phyloP scores from a whole-genome alignment of 2,888 invertebrate genomes.

The Xestia xanthographa region DNA sequence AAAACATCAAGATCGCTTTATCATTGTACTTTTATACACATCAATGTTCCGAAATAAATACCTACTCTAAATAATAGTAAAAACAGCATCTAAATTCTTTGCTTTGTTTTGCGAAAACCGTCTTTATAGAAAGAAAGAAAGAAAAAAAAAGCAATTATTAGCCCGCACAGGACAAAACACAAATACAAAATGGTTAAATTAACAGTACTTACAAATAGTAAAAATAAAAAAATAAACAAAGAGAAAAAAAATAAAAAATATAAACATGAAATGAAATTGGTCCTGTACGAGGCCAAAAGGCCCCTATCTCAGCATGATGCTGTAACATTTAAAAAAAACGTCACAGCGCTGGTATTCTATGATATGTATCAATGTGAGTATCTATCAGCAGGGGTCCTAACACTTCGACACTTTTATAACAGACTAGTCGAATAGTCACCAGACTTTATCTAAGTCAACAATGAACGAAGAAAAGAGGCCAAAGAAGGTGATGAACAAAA shows the following conservation, averaged over 20 bases:
- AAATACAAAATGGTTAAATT: too few relatives aligned
- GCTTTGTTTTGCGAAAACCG: neutral
- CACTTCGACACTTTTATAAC: neutral
- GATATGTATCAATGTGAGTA: neutral
- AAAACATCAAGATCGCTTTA: neutral
- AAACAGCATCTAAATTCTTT: neutral
- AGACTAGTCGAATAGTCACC: neutral
- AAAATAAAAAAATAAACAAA: too few relatives aligned
- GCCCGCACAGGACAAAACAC: too few relatives aligned
- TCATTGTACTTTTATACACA: neutral
- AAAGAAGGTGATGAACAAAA: slow-evolving; percentile 17
- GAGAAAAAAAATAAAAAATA: too few relatives aligned
- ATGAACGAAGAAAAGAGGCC: slow-evolving; percentile 4
- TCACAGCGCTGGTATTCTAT: too few relatives aligned
- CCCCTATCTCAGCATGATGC: too few relatives aligned
- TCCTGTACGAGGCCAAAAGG: too few relatives aligned
- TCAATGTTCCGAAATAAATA: neutral
- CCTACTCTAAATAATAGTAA: neutral
- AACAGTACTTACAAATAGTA: too few relatives aligned
- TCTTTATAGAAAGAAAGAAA: too few relatives aligned
- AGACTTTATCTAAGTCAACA: neutral
- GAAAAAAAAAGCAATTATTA: too few relatives aligned
- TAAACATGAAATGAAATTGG: too few relatives aligned
- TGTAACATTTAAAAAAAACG: too few relatives aligned
- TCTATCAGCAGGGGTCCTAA: neutral